Evolutionary conservation across 2,113 vertebrate species (phyloP).

Genomic region (Hypanus sabinus): DNA sequence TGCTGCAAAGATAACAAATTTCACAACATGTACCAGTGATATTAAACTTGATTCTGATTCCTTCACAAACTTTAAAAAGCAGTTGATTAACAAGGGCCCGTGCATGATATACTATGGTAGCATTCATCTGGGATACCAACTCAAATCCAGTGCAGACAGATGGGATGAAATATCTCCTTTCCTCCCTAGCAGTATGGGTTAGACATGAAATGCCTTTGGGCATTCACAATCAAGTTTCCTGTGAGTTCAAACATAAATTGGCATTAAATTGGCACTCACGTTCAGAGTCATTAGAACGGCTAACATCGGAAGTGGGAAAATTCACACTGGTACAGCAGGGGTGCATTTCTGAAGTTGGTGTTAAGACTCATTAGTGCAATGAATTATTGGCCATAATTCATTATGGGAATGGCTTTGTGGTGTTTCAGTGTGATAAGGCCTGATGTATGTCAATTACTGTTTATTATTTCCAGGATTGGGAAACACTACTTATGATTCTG

Average conservation of each 20-base stretch:
- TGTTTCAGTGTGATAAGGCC: constrained; percentile 6
- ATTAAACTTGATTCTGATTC: too few species aligned
- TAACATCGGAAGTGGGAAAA: constrained; percentile 10
- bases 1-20: too few species aligned
- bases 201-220: neutral
- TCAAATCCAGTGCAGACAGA: constrained; percentile 9
- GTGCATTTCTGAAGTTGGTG: neutral
- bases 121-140: neutral
- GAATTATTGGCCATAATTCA: constrained; percentile 13
- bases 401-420: neutral
- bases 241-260: neutral
- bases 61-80: neutral
- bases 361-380: constrained; percentile 1
- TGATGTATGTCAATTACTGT: neutral
- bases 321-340: constrained; percentile 32
- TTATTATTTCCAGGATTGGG: constrained; percentile 13
- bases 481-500: neutral
- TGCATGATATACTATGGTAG: neutral
- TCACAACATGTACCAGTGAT: too few species aligned
- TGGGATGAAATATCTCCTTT: constrained; percentile 23
- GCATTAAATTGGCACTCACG: constrained; percentile 7
- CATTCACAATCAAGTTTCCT: neutral
- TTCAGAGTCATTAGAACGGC: neutral
- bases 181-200: constrained; percentile 5
- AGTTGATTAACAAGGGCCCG: neutral